A percentile compares a stretch with the other conserved stretches of the same genome.
Evolutionary conservation across 2,113 vertebrate species (phyloP).

Genomic region (Lophotis ruficrista): DNA sequence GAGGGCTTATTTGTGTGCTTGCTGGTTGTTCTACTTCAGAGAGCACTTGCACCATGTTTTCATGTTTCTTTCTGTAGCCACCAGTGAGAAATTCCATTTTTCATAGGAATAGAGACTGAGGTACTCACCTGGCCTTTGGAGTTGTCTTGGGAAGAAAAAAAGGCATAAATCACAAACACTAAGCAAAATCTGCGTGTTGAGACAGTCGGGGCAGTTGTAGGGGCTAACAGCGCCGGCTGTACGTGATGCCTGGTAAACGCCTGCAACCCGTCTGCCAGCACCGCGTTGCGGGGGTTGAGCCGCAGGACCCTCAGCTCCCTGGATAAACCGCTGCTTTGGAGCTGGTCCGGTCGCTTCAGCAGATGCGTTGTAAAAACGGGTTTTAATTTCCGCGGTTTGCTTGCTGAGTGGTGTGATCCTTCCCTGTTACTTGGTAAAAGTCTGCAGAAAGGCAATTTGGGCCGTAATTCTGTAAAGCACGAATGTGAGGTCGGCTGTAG

Average conservation of each 20-base stretch:
- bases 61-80: background rate
- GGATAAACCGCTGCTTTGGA: background rate
- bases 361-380: background rate
- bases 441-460: background rate
- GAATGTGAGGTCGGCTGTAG: background rate
- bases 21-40: background rate
- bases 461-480: background rate
- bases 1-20: background rate
- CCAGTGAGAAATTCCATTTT: background rate
- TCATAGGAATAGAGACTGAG: background rate
- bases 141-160: background rate
- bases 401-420: background rate
- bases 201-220: fast-evolving
- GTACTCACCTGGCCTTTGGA: background rate
- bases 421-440: background rate
- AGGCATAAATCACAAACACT: background rate
- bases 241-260: background rate
- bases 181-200: background rate
- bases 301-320: background rate
- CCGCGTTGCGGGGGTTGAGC: fast-evolving
- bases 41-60: background rate
- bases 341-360: fast-evolving
- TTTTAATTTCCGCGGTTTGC: background rate
- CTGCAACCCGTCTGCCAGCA: background rate
- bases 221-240: fast-evolving